Conservation (phyloP, 2,888 invertebrate species). For the Alentia gelatinosa region DNA sequence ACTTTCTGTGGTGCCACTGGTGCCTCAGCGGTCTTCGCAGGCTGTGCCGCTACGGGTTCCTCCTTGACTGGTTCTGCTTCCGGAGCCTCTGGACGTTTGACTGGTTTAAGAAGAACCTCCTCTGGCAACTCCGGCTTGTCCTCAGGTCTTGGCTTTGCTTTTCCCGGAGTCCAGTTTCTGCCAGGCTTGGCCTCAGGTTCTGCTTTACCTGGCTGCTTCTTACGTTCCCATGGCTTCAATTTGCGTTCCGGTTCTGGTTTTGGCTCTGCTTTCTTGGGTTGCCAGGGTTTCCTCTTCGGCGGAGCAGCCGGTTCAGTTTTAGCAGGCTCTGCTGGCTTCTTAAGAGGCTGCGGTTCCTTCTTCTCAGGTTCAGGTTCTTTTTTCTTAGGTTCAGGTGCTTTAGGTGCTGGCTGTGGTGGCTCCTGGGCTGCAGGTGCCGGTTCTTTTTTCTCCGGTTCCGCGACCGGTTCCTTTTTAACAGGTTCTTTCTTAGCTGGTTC, state of each 20-base stretch:
- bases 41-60: not conserved
- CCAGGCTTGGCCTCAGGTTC: slow-evolving; percentile 13
- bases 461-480: not conserved
- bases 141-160: not conserved
- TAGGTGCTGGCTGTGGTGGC: slow-evolving; percentile 11
- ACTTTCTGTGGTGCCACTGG: not conserved
- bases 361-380: slow-evolving; percentile 13
- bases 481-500: not conserved
- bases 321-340: slow-evolving; percentile 1
- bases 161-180: not conserved
- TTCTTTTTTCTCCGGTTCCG: not conserved
- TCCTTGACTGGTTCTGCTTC: not conserved
- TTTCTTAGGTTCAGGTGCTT: not conserved
- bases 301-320: not conserved
- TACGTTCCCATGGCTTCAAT: not conserved
- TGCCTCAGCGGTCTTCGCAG: not conserved
- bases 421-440: not conserved
- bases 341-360: not conserved
- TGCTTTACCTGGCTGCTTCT: not conserved
- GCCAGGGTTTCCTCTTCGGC: not conserved
- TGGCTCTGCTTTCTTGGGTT: slow-evolving; percentile 20
- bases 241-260: slow-evolving; percentile 14
- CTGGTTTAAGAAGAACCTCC: not conserved
- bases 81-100: not conserved
- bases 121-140: slow-evolving; percentile 20